A percentile compares a stretch with the other conserved stretches of the same genome.
Conservation (phyloP, 2,888 invertebrate genomes). For the Andrena trimmerana region DNA sequence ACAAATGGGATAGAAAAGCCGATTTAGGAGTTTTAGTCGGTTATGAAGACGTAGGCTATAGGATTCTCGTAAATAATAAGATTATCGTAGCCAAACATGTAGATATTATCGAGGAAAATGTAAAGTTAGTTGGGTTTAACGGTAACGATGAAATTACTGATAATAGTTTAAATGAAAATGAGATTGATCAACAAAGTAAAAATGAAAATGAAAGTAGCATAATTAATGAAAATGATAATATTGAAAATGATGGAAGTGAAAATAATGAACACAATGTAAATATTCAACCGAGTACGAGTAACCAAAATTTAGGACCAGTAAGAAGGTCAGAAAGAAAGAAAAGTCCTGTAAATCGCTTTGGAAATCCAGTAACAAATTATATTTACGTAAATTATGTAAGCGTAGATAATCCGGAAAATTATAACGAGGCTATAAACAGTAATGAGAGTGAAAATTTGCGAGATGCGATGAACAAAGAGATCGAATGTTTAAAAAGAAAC, state of each 20-base stretch:
- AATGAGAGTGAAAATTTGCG: conserved; percentile 38
- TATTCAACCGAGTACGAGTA: too few relatives aligned
- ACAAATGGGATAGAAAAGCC: conserved; percentile 25
- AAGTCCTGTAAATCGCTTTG: neutral
- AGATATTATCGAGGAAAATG: conserved; percentile 35
- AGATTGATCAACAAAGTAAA: too few relatives aligned
- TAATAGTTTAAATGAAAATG: neutral
- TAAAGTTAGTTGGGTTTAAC: conserved; percentile 19
- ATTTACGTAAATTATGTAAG: conserved; percentile 50
- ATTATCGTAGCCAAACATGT: conserved; percentile 24
- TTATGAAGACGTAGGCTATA: conserved; percentile 31
- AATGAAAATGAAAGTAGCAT: neutral
- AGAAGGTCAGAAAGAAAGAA: conserved; percentile 20
- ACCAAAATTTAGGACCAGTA: neutral
- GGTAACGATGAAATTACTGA: neutral
- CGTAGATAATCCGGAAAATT: conserved; percentile 47
- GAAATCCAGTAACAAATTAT: conserved; percentile 1
- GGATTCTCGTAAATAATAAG: conserved; percentile 25
- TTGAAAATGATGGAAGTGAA: neutral
- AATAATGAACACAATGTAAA: neutral
- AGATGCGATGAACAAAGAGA: conserved; percentile 57
- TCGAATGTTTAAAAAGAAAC: conserved; percentile 57
- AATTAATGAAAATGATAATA: too few relatives aligned
- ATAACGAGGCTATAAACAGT: conserved; percentile 40
- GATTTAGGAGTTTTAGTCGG: conserved; percentile 4